Evolutionary conservation across 2,888 invertebrate genomes (phyloP), one percentile per base, ranked within the genome.

Genomic region (Biston stratarius): DNA sequence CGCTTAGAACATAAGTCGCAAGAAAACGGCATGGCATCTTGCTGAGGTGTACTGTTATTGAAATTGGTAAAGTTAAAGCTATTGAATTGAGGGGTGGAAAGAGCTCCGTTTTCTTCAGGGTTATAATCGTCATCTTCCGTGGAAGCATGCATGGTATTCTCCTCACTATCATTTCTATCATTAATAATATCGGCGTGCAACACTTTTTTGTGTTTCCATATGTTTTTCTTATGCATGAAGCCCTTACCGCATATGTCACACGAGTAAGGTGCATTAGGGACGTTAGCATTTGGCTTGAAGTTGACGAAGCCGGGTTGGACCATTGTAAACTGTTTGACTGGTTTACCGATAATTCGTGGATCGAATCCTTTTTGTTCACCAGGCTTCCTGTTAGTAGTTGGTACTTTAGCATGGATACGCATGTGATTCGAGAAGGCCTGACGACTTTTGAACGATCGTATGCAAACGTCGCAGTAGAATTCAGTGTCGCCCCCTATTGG

Each of bases 221-320:
- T 94, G 78, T 94, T 94, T 75, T 94, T 94, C 84, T 94, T 94
- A 71, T 94, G 94, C 90, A 94, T 92, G 73, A 94, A 94, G 40
- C 94, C 94, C 80, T 95, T 95, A n/a, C 96, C 95, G 73, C 96
- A 96, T 53, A 95, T 90, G 69, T 96, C 95, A 80, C 96, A 96
- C 48, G 94, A 94, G 74, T 95, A 95, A 53, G 89, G 94, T 62
- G 94, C 94, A 61, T 93, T 92, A 66, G 93, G 92, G 74, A 94
- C 92, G 73, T 89, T 90, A 0, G 65, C 88, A 66, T 86, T 88
- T 53, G 91, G 86, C 77, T 92, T 92, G 70, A 88, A 92, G 14
- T 87, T 80, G 44, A 90, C 82, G 71, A 88, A 85, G 38, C 84
- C 85, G 9, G 87, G 86, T 77, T 90, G 89, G 42, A 87, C 83